phyloP scores from a whole-genome alignment of 64 coral and sea anemone genomes.

The Montipora sp. region DNA sequence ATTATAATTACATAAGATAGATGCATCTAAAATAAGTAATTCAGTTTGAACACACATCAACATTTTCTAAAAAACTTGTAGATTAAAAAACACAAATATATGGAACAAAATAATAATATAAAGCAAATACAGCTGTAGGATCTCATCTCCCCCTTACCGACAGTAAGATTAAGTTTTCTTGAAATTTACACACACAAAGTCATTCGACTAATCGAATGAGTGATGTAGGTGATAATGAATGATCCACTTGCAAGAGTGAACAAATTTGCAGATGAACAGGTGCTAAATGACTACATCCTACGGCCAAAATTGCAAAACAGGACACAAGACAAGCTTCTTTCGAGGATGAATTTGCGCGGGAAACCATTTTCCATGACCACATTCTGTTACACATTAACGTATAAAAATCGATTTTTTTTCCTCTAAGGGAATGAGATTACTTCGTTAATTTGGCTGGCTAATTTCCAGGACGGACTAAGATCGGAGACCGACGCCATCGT shows the following conservation, averaged over 20 bases:
- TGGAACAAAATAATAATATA: not conserved
- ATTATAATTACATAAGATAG: no score
- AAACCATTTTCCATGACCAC: constrained; percentile 9
- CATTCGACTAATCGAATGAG: not conserved
- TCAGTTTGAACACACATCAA: no score
- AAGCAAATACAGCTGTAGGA: no score
- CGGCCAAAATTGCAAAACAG: not conserved
- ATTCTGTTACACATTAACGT: not conserved
- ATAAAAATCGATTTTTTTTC: not conserved
- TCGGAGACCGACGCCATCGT: not conserved
- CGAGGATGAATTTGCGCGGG: constrained; percentile 38
- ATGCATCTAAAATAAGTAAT: no score
- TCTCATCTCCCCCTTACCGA: no score
- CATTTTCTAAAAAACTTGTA: no score
- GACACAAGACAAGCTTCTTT: not conserved
- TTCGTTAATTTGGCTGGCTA: not conserved
- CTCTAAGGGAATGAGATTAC: not conserved
- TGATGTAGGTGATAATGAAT: not conserved
- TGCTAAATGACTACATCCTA: not conserved
- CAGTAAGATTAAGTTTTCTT: not conserved
- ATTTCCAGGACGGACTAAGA: not conserved
- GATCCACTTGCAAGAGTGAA: not conserved
- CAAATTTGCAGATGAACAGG: constrained; percentile 15
- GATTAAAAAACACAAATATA: not conserved
- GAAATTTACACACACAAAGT: not conserved